A percentile compares a stretch with the other conserved stretches of the same genome.
Evolutionary conservation across 2,113 vertebrate genomes (phyloP).

Genomic region (Zosterops hypoxanthus): DNA sequence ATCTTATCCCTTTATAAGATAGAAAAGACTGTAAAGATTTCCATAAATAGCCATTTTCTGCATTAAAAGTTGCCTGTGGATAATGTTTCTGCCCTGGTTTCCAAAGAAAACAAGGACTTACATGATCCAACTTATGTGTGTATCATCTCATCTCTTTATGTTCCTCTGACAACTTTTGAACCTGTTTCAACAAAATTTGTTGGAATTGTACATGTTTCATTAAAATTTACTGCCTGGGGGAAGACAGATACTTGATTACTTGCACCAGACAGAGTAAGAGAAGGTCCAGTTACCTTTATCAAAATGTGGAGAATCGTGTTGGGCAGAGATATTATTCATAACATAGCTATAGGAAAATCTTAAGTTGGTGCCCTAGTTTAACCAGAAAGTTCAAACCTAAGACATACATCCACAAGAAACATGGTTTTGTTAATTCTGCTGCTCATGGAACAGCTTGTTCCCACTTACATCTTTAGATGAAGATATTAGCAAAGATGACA

Average conservation of each 20-base stretch:
- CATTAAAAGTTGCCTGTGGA: not conserved
- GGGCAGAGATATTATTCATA: not conserved
- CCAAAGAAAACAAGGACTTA: constrained; percentile 26
- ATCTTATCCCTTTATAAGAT: not conserved
- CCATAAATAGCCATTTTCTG: constrained; percentile 41
- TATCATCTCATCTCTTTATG: not conserved
- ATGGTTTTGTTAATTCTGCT: not conserved
- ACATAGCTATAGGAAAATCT: not conserved
- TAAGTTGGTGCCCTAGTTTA: not conserved
- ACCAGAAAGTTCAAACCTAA: not conserved
- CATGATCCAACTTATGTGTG: not conserved
- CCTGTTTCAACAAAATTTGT: constrained; percentile 5
- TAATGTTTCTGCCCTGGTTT: not conserved
- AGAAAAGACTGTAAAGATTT: not conserved
- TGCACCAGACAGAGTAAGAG: not conserved
- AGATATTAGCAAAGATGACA: not conserved
- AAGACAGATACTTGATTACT: not conserved
- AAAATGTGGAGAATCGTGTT: not conserved
- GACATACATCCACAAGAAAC: not conserved
- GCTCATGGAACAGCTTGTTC: not conserved
- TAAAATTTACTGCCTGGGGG: not conserved
- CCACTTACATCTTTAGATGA: not conserved
- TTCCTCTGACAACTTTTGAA: constrained; percentile 27
- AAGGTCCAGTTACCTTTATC: constrained; percentile 1
- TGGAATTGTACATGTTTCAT: not conserved